Conservation (phyloP, 2,888 invertebrate species). For the Pandemis heparana region DNA sequence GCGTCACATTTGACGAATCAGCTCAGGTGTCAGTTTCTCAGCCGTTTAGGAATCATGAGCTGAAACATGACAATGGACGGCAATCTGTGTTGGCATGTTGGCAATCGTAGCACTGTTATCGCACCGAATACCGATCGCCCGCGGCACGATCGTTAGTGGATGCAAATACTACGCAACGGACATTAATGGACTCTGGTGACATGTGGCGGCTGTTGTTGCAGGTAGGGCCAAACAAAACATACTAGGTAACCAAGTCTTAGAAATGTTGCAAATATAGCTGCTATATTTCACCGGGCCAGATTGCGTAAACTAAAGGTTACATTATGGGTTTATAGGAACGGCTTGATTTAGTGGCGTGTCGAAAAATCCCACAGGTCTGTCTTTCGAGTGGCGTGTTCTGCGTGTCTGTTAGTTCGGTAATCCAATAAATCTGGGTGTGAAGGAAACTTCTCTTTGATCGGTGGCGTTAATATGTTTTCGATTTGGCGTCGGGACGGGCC, state of each 20-base stretch:
- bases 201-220: slow-evolving; percentile 46
- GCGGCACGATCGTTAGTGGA: slow-evolving; percentile 46
- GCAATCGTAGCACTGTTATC: slow-evolving; percentile 59
- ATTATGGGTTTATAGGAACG: slow-evolving; percentile 17
- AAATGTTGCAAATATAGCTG: slow-evolving; percentile 13
- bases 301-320: slow-evolving; percentile 23
- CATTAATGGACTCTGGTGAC: slow-evolving; percentile 45
- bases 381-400: slow-evolving; percentile 49
- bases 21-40: slow-evolving; percentile 57
- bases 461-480: slow-evolving; percentile 77
- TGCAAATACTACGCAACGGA: slow-evolving; percentile 45
- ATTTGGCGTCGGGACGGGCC: slow-evolving; percentile 72
- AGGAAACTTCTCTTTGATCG: slow-evolving; percentile 78
- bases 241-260: slow-evolving; percentile 24
- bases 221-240: slow-evolving; percentile 43
- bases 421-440: slow-evolving; percentile 63
- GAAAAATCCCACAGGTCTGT: slow-evolving; percentile 47
- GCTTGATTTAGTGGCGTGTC: slow-evolving; percentile 40
- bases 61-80: slow-evolving; percentile 63
- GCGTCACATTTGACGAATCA: slow-evolving; percentile 58
- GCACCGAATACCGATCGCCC: slow-evolving; percentile 55
- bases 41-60: slow-evolving; percentile 55
- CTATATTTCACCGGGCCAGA: background rate
- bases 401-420: slow-evolving; percentile 51
- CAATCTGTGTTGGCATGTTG: slow-evolving; percentile 66